Conservation (phyloP, 53 echinoderm and acorn worm genomes). For the Echinometra lucunter region DNA sequence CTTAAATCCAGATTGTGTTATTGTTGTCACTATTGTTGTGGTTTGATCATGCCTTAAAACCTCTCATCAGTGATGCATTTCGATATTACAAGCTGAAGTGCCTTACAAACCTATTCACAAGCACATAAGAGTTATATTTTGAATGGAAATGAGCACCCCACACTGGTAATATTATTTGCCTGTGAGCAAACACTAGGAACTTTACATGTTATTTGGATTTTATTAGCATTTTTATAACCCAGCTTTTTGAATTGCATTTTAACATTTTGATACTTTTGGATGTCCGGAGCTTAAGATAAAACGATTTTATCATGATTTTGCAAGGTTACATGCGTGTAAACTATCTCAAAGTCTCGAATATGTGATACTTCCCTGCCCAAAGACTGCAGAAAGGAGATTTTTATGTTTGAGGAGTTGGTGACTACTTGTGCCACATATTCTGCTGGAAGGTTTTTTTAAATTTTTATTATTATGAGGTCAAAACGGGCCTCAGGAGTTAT, state of each 20-base stretch:
- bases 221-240: background rate
- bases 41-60: no score
- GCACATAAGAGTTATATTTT: background rate
- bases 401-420: background rate
- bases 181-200: background rate
- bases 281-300: background rate
- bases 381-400: background rate
- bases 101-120: background rate
- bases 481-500: background rate
- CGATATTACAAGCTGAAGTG: background rate
- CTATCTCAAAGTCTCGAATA: background rate
- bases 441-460: background rate
- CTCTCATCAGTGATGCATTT: background rate
- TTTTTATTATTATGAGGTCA: background rate
- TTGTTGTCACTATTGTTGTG: no score
- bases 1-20: no score
- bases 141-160: background rate
- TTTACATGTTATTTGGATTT: background rate
- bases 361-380: background rate
- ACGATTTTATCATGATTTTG: background rate
- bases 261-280: no score
- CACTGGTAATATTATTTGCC: background rate
- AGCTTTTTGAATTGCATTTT: background rate
- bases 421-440: background rate
- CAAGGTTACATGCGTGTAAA: background rate